Evolutionary conservation across 2,888 invertebrate species (phyloP).

Genomic region (Lapara coniferarum): DNA sequence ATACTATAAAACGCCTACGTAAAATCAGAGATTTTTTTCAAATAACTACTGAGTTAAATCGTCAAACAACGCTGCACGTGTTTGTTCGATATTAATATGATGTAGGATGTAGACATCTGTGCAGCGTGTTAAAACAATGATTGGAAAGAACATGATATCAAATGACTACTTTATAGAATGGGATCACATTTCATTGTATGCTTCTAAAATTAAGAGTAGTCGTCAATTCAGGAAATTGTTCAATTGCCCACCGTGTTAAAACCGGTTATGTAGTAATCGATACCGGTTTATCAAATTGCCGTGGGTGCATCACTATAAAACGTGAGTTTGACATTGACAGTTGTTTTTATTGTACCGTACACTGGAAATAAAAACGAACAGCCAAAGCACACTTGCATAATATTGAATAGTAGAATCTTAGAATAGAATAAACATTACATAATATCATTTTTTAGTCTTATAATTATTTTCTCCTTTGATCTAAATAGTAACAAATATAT

Average conservation of each 20-base stretch:
- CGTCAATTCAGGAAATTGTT: conserved; percentile 22
- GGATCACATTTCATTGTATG: conserved; percentile 10
- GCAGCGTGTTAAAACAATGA: neutral
- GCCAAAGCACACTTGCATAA: neutral
- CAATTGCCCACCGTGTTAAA: conserved; percentile 15
- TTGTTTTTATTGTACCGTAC: neutral
- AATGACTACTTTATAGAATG: neutral
- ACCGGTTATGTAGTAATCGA: conserved; percentile 20
- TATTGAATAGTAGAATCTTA: no score
- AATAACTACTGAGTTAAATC: neutral
- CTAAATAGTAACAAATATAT: no score
- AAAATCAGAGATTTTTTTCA: no score
- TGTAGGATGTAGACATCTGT: no score
- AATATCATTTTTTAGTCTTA: no score
- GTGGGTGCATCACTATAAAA: conserved; percentile 10
- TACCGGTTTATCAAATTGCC: conserved; percentile 16
- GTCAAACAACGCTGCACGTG: neutral
- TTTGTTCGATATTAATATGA: no score
- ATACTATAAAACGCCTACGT: no score
- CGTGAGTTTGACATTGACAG: conserved; percentile 5
- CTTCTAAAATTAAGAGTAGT: conserved; percentile 21
- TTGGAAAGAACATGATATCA: neutral
- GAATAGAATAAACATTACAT: no score
- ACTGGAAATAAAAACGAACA: neutral
- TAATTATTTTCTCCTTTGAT: no score